Conservation (phyloP, 2,888 invertebrate species). For the Scelioninae gen. 2 region DNA sequence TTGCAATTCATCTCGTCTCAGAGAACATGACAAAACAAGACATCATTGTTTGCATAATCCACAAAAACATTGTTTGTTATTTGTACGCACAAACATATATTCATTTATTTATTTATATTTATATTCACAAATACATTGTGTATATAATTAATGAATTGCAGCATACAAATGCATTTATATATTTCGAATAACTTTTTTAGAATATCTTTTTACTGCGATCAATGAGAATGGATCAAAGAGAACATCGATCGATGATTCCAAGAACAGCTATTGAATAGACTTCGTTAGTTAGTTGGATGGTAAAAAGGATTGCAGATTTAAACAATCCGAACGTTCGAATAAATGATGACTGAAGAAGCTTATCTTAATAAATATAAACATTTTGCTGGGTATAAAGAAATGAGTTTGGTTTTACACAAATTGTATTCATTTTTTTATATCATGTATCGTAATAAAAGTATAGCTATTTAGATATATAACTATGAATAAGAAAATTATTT, state of each 20-base stretch:
- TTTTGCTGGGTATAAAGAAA: slow-evolving; percentile 4
- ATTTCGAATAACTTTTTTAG: slow-evolving; percentile 39
- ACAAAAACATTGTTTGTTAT: too few relatives aligned
- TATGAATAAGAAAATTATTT: too few relatives aligned
- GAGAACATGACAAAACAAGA: too few relatives aligned
- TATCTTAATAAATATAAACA: slow-evolving; percentile 33
- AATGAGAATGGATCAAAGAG: slow-evolving; percentile 50
- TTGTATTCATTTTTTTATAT: neutral
- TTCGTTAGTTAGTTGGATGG: slow-evolving; percentile 49
- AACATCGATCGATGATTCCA: slow-evolving; percentile 56
- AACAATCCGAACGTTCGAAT: slow-evolving; percentile 39
- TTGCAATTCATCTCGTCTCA: too few relatives aligned
- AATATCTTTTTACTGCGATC: slow-evolving; percentile 35
- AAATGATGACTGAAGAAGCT: slow-evolving; percentile 46
- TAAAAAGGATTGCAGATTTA: slow-evolving; percentile 57
- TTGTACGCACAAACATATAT: too few relatives aligned
- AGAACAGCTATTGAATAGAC: slow-evolving; percentile 55
- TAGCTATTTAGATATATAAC: too few relatives aligned
- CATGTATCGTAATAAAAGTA: too few relatives aligned
- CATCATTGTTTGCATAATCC: too few relatives aligned
- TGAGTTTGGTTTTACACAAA: neutral
- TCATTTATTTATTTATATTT: too few relatives aligned
- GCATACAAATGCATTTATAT: slow-evolving; percentile 39
- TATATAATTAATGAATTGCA: neutral
- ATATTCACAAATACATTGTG: too few relatives aligned